Evolutionary conservation across 2,888 invertebrate species (phyloP), one percentile per base, ranked within the genome.

Genomic region (Limnephilus rhombicus): DNA sequence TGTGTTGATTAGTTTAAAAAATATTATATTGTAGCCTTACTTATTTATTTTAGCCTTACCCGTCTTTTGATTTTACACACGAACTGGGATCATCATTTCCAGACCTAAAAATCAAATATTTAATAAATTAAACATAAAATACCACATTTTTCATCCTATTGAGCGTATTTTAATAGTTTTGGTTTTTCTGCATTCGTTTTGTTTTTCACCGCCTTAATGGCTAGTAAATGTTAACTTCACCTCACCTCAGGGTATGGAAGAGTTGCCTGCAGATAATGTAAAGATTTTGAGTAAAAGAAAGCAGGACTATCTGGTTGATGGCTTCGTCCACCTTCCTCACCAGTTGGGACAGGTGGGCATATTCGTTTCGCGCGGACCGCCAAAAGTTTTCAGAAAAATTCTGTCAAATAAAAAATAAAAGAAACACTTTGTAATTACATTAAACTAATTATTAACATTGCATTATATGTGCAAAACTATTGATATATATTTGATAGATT

Each of bases 241-340:
- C 92, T 90, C 68, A 97, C 97, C 97, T 97, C 92, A 97, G 96
- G 53, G 97, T 97, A 94, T 97, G 96, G 94, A 97, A 98, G 7
- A 98, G 95, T 94, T 98, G 98, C 89, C 98, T 96, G 93, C 98
- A 98, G 93, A 98, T 97, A 94, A 98, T 98, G 94, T 97, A 98
- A 90, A 98, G 96, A 94, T 98, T 98, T 94, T 97, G 97, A 29
- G 97, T 95, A 94, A 97, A 98, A 0, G 98, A 97, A 7, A 98
- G 94, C 0, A 98, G 94, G 0, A 98, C 96, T 91, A 98, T 95
- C 13, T 96, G 95, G 3, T 97, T 97, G 31, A 98, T 95, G 88
- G 97, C 95, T 5, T 95, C 94, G 94, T 98, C 97, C 5, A 97
- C 96, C 31, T 95, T 95, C 83, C 96, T 96, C 0, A 97, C 96